Evolutionary conservation across 2,113 vertebrate species (phyloP).

Genomic region (Microtus ochrogaster): DNA sequence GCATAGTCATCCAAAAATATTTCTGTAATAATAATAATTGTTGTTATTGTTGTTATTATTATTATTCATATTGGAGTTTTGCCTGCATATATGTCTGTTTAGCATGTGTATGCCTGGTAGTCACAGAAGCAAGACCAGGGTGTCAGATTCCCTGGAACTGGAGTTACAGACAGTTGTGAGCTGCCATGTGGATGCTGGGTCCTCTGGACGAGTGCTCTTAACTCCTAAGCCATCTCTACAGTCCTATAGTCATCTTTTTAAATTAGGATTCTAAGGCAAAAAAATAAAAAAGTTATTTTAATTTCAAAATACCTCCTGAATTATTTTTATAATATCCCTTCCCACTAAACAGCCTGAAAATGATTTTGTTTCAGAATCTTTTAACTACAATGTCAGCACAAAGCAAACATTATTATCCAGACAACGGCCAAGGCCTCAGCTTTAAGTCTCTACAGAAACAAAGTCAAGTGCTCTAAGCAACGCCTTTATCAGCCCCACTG

Average conservation of each 20-base stretch:
- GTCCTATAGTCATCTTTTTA: background rate
- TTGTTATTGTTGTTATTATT: background rate
- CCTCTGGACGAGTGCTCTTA: background rate
- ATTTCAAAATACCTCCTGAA: slow-evolving; percentile 28
- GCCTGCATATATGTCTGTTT: background rate
- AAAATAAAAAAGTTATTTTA: background rate
- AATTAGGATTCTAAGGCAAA: slow-evolving; percentile 16
- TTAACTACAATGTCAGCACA: background rate
- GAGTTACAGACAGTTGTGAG: background rate
- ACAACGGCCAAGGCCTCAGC: background rate
- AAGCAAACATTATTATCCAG: background rate
- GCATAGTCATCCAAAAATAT: background rate
- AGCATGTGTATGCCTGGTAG: background rate
- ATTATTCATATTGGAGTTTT: background rate
- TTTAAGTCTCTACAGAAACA: slow-evolving; percentile 1
- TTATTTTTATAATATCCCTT: slow-evolving; percentile 17
- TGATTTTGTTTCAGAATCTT: slow-evolving; percentile 5
- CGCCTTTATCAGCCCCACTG: background rate
- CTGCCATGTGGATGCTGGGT: background rate
- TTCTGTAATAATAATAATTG: background rate
- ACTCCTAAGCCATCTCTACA: background rate
- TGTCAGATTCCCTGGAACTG: background rate
- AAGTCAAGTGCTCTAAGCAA: background rate
- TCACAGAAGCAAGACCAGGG: background rate
- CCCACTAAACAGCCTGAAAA: background rate